Evolutionary conservation across 2,113 vertebrate genomes (phyloP).

Genomic region (Podarcis cretensis): DNA sequence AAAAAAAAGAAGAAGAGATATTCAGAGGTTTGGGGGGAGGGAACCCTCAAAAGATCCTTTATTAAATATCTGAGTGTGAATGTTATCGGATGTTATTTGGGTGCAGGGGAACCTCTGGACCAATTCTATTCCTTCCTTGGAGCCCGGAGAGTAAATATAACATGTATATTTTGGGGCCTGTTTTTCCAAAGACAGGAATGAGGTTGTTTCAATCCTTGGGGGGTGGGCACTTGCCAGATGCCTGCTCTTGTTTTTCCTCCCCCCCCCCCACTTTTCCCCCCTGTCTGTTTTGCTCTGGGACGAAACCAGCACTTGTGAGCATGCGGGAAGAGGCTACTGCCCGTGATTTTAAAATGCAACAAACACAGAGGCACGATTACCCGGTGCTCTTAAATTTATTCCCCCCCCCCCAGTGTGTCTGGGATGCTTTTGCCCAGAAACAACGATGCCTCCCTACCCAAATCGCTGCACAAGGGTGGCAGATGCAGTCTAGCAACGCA

Average conservation of each 20-base stretch:
- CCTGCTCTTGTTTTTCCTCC: no score
- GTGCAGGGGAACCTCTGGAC: constrained; percentile 32
- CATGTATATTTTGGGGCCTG: not conserved
- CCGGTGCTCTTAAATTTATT: not conserved
- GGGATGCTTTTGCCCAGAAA: no score
- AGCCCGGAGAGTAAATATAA: not conserved
- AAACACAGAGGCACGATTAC: constrained; percentile 18
- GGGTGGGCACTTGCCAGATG: no score
- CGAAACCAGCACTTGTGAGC: no score
- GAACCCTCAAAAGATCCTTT: constrained; percentile 31
- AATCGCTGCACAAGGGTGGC: no score
- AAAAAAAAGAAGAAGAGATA: not conserved
- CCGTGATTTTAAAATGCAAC: no score
- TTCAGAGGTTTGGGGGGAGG: constrained; percentile 1
- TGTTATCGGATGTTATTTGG: constrained; percentile 54
- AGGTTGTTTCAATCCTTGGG: not conserved
- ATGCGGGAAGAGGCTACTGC: no score
- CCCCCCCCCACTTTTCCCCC: no score
- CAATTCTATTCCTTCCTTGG: not conserved
- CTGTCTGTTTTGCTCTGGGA: no score
- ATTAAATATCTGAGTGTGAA: constrained; percentile 75
- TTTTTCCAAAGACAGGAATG: not conserved
- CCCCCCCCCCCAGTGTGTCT: no score
- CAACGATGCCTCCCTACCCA: no score
- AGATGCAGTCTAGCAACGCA: no score